Conservation (phyloP, 2,113 vertebrate genomes). For the Sinocyclocheilus anophthalmus region DNA sequence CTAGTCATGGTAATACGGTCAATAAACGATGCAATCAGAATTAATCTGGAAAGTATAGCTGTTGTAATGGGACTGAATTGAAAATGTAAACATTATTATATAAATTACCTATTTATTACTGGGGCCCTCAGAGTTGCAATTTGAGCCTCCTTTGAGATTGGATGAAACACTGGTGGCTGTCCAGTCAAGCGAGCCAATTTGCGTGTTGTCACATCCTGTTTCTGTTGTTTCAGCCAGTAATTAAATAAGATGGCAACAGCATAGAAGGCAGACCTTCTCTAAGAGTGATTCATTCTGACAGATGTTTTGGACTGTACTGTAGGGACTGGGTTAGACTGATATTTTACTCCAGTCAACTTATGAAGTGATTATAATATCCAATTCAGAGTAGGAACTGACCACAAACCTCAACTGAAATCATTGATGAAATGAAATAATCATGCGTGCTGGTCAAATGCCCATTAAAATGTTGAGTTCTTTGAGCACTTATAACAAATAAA, state of each 20-base stretch:
- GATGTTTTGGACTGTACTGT: conserved; percentile 11
- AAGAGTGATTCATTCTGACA: conserved; percentile 28
- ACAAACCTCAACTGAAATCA: not conserved
- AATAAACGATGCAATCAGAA: conserved; percentile 58
- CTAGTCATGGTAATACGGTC: conserved; percentile 53
- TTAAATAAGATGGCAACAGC: conserved; percentile 11
- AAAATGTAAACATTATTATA: conserved; percentile 61
- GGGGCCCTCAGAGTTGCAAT: conserved; percentile 32
- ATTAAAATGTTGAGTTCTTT: not conserved
- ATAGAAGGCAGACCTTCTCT: not conserved
- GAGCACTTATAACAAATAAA: not conserved
- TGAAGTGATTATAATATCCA: not conserved
- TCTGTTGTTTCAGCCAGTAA: conserved; percentile 23
- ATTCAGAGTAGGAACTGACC: not conserved
- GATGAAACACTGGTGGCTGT: conserved; percentile 27
- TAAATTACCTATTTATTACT: conserved; percentile 59
- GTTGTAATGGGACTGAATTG: conserved; percentile 59
- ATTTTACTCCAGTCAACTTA: not conserved
- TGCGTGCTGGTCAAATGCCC: not conserved
- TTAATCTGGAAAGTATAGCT: conserved; percentile 50
- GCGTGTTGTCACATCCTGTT: conserved; percentile 22
- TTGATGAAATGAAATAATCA: not conserved
- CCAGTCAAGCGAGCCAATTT: conserved; percentile 31
- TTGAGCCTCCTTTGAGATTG: conserved; percentile 38
- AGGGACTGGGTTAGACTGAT: not conserved